Evolutionary conservation across 2,888 invertebrate species (phyloP).

Genomic region (Drosophila atroscutellata): DNA sequence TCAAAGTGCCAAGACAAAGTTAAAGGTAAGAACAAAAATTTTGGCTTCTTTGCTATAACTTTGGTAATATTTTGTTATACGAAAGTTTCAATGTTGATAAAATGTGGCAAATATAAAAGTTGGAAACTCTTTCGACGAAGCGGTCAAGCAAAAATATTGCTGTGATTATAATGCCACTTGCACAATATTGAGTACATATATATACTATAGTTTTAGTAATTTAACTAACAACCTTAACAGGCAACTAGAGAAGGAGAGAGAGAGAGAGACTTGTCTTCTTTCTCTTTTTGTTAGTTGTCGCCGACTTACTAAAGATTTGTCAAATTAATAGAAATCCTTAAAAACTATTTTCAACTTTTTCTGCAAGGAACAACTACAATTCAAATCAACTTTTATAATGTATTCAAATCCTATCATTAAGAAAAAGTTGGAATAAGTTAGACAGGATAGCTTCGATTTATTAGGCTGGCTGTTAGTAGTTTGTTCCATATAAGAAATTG

Average conservation of each 20-base stretch:
- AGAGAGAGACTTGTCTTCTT: not conserved
- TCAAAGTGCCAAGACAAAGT: slow-evolving; percentile 17
- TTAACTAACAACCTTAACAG: slow-evolving; percentile 5
- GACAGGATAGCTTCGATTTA: not conserved
- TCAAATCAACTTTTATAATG: not conserved
- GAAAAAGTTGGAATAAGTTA: not conserved
- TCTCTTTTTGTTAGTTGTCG: not conserved
- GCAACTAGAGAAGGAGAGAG: not conserved
- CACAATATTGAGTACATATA: slow-evolving; percentile 23
- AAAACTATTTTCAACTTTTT: not conserved
- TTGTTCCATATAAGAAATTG: not conserved
- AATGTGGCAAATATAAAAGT: slow-evolving; percentile 77
- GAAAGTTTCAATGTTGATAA: slow-evolving; percentile 76
- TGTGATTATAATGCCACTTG: slow-evolving; percentile 38
- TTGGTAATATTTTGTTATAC: slow-evolving; percentile 76
- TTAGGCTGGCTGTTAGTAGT: not conserved
- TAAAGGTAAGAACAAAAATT: slow-evolving; percentile 43
- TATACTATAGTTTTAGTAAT: slow-evolving; percentile 4
- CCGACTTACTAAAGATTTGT: not conserved
- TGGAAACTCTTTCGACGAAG: slow-evolving; percentile 32
- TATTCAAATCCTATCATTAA: not conserved
- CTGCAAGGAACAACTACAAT: not conserved
- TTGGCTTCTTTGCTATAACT: slow-evolving; percentile 72
- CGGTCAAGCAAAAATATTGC: slow-evolving; percentile 40
- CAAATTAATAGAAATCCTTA: not conserved